Evolutionary conservation across 2,797 vertebrate genomes (phyloP).

Genomic region (Alectoris magna): DNA sequence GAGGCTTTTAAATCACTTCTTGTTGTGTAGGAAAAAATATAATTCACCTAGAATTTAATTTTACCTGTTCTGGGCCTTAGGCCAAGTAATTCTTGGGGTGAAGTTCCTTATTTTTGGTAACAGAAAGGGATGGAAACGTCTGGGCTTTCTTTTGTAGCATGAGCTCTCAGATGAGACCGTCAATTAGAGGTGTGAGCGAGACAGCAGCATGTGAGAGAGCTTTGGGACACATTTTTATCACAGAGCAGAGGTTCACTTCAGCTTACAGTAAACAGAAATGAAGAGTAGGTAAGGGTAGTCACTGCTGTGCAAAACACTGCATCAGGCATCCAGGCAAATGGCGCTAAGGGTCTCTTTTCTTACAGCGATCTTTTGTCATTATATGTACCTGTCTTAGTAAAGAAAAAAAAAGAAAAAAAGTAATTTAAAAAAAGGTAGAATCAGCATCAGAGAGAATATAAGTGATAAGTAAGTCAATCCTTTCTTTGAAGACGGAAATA

Average conservation of each 20-base stretch:
- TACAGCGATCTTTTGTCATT: background rate
- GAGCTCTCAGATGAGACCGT: background rate
- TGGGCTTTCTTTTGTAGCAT: background rate
- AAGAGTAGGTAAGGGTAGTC: background rate
- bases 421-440: background rate
- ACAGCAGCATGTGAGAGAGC: background rate
- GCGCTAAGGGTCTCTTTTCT: background rate
- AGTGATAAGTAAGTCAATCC: background rate
- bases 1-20: constrained; percentile 12
- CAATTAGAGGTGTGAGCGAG: background rate
- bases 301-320: background rate
- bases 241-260: background rate
- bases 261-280: background rate
- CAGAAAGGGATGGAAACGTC: background rate
- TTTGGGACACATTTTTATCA: background rate
- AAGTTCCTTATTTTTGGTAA: constrained; percentile 31
- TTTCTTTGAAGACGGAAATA: background rate
- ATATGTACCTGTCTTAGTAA: background rate
- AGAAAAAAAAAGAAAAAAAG: no score
- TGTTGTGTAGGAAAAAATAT: background rate
- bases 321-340: background rate
- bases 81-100: constrained; percentile 26
- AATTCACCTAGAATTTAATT: constrained; percentile 2
- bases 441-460: background rate
- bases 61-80: constrained; percentile 38